Evolutionary conservation across 1,140 invertebrate genomes (phyloP), one percentile per base, ranked within the genome.

Genomic region (Drosophila seguyi): DNA sequence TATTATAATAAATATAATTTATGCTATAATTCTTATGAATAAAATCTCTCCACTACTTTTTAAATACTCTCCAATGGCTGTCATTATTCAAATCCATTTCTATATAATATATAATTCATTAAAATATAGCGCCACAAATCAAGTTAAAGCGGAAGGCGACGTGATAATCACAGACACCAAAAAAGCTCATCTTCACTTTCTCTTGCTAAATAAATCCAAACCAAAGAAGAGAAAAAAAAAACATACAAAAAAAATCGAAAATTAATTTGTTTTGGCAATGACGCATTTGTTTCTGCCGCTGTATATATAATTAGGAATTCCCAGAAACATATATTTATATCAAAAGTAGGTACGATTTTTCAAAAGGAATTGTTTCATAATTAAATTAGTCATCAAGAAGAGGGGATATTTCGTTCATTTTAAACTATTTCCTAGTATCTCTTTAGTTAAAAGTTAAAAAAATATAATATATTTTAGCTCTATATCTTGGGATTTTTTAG

Each of bases 161-260:
- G 29, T n/a, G 61, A 63, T 63, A 63, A 63, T 63, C 55, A 20
- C n/a, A 22, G 60, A 38, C 55, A 42, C 27, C 55, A 60, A 42
- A 62, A 39, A 63, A 42, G 61, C 61, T 63, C 61, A 63, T 63
- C 61, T 63, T 63, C 29, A 63, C 61, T 63, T 63, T 63, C 61
- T 63, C 61, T 63, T 34, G 56, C 61, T 41, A 60, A 61, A 60
- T 63, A 75, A 69, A 66, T 52, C 25, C 53, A 29, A 59, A 22
- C 45, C 48, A 47, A 41, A 7, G 29, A 29, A 39, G 42, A 18
- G 18, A 57, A 27, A 38, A 41, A 2, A 25, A 27, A 56, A 63
- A 63, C 14, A 62, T n/a, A n/a, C n/a, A 18, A 22, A 14, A 1
- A 4, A 41, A 47, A 53, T 27, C 20, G 53, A 42, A 63, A 63